Conservation (phyloP, 2,113 vertebrate genomes). For the Turdus rufiventris region DNA sequence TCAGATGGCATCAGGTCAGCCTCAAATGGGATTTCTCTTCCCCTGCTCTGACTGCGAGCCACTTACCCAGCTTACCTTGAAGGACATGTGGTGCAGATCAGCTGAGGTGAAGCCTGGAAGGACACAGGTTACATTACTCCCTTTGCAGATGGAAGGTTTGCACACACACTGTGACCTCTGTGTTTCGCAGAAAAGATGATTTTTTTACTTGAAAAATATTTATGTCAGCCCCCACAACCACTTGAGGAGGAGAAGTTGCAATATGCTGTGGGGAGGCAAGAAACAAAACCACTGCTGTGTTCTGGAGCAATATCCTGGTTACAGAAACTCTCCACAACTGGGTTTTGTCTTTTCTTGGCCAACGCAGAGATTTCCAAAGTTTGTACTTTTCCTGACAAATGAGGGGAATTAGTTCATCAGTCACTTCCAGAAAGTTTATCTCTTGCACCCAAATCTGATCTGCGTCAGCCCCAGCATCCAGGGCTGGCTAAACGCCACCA, state of each 20-base stretch:
- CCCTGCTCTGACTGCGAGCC: constrained; percentile 34
- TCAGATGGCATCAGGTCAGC: constrained; percentile 48
- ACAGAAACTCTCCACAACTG: background rate
- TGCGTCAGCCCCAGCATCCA: background rate
- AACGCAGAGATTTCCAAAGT: background rate
- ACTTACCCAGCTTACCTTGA: constrained; percentile 65
- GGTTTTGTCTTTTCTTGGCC: background rate
- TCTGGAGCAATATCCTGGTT: background rate
- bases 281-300: background rate
- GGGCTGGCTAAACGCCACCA: background rate
- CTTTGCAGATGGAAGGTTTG: background rate
- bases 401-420: background rate
- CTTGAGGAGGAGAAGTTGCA: background rate
- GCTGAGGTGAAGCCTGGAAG: constrained; percentile 53
- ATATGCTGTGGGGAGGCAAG: background rate
- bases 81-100: constrained; percentile 42
- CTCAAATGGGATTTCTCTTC: constrained; percentile 50
- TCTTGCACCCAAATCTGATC: background rate
- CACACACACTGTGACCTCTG: background rate
- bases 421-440: background rate
- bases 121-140: constrained; percentile 40
- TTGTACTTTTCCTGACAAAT: background rate
- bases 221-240: background rate
- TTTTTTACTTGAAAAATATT: constrained; percentile 24
- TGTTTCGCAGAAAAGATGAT: background rate